Evolutionary conservation across 2,113 vertebrate genomes (phyloP).

Genomic region (Grallaria varia): DNA sequence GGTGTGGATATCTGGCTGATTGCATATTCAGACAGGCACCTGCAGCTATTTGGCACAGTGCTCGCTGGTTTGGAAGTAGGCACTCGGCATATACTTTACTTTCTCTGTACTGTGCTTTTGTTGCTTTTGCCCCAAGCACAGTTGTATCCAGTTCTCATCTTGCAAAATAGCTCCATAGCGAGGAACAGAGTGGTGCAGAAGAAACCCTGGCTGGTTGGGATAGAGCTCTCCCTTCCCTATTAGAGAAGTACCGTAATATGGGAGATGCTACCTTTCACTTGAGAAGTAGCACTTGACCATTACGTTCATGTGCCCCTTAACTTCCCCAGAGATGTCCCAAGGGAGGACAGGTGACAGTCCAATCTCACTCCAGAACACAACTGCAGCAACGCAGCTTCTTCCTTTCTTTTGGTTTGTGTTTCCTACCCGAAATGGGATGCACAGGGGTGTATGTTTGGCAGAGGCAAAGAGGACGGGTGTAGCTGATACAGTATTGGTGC

Average conservation of each 20-base stretch:
- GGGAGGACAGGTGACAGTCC: background rate
- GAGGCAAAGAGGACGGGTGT: background rate
- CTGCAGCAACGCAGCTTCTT: background rate
- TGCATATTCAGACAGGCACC: constrained; percentile 73
- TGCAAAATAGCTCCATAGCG: constrained; percentile 21
- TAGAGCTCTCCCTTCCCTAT: background rate
- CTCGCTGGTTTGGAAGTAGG: constrained; percentile 63
- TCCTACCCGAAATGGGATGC: background rate
- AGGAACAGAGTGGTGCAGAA: background rate
- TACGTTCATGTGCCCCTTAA: background rate
- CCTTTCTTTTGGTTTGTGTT: background rate
- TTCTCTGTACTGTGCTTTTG: constrained; percentile 38
- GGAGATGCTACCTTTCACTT: background rate
- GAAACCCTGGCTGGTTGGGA: background rate
- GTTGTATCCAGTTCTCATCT: constrained; percentile 29
- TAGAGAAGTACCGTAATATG: background rate
- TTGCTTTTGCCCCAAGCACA: constrained; percentile 28
- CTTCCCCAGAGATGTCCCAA: background rate
- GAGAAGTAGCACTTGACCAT: background rate
- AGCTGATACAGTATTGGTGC: background rate
- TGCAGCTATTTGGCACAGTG: constrained; percentile 66
- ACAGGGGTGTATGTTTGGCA: background rate
- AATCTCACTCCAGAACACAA: background rate
- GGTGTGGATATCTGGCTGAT: constrained; percentile 72
- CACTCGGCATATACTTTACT: constrained; percentile 35